Evolutionary conservation across 2,797 vertebrate species (phyloP).

Genomic region (Lithobates pipiens): DNA sequence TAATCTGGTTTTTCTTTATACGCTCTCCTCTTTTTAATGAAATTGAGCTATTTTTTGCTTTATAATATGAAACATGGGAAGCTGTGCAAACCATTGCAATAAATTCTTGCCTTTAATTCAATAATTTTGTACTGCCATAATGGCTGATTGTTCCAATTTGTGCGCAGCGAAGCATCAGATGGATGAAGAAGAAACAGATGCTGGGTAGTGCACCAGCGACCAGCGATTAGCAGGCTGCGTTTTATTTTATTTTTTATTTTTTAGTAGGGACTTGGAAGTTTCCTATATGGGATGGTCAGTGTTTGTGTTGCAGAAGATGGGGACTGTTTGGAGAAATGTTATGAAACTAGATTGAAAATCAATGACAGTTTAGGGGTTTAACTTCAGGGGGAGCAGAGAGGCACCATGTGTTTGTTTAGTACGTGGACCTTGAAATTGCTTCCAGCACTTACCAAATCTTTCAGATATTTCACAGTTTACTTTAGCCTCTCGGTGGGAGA

Average conservation of each 20-base stretch:
- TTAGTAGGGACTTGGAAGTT: background rate
- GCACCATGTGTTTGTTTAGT: constrained; percentile 30
- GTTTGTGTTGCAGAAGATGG: background rate
- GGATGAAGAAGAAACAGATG: background rate
- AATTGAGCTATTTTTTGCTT: constrained; percentile 8
- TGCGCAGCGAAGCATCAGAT: background rate
- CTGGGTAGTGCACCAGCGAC: background rate
- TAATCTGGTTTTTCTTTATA: background rate
- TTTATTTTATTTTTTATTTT: too few species aligned
- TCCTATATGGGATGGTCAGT: background rate
- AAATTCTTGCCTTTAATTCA: background rate
- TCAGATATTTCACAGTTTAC: constrained; percentile 34
- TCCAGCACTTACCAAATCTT: constrained; percentile 22
- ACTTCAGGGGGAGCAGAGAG: background rate
- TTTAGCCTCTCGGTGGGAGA: background rate
- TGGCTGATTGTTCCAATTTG: background rate
- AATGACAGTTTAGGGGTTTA: background rate
- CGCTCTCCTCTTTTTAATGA: background rate
- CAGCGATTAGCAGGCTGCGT: background rate
- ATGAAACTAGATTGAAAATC: background rate
- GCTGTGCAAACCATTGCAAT: background rate
- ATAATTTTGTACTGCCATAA: background rate
- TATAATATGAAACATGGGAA: background rate
- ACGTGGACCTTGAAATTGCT: constrained; percentile 40
- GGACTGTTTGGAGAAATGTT: background rate